Evolutionary conservation across 2,888 invertebrate genomes (phyloP), one percentile per base, ranked within the genome.

Genomic region (Tethea ocularis): DNA sequence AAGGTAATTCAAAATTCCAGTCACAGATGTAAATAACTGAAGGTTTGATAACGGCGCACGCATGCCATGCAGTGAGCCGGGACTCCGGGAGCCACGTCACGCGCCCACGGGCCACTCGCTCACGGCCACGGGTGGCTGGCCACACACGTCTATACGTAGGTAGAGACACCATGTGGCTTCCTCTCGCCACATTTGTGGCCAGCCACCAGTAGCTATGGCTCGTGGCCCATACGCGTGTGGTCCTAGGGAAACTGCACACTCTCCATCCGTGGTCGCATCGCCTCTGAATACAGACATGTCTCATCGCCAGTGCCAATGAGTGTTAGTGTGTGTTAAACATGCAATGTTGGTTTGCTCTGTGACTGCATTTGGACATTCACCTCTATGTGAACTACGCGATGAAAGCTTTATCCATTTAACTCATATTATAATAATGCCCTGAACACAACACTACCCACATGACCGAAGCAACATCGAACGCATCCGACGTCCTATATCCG

Each of bases 1-100:
- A 46, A 89, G 88, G 88, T 89, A 84, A 82, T 82, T 87, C 83
- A 86, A 90, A 91, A 88, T 84, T 84, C 86, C 89, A 91, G 90
- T 91, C 91, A 91, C 91, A 91, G 89, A 82, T 78, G 22, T 54
- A 46, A 46, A 46, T 17, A 46, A 46, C 17, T 46, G 41, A 46
- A 46, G 41, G 20, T 46, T 46, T 46, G 41, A 46, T 65, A 62
- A 61, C 66, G 64, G 62, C 67, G 59, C 67, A 62, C 65, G 68
- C 82, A 81, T 79, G 83, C 83, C 88, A 88, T 89, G 90, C 89
- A 86, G 84, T 82, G 86, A 68, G 63, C 64, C 41, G 41, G n/a
- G n/a, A n/a, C n/a, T 17, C 15, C n/a, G n/a, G n/a, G n/a, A 17
- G 17, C 41, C 41, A 17, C 41, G 7, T 61, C 52, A 63, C 59